Evolutionary conservation across 2,888 invertebrate genomes (phyloP).

Genomic region (Brassicogethes aeneus): DNA sequence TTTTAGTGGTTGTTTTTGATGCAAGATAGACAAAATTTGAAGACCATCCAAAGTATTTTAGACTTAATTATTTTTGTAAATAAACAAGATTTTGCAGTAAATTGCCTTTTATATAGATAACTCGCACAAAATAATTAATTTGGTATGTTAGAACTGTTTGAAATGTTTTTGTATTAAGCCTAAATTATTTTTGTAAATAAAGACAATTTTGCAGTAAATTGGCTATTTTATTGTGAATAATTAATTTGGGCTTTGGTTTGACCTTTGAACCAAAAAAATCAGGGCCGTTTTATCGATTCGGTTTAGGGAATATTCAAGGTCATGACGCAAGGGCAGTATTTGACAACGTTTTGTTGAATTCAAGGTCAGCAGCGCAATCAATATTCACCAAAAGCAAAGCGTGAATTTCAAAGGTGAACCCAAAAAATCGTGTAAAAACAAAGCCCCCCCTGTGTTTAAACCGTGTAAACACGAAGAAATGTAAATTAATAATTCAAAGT

Average conservation of each 20-base stretch:
- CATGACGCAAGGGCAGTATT: slow-evolving; percentile 33
- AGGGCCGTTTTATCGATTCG: neutral
- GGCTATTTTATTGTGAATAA: neutral
- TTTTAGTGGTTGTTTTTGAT: slow-evolving; percentile 77
- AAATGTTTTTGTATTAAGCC: no score
- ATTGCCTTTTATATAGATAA: neutral
- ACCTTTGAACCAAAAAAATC: neutral
- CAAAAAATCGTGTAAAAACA: no score
- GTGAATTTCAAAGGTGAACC: no score
- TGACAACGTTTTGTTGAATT: slow-evolving; percentile 27
- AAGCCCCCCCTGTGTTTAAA: no score
- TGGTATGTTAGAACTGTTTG: no score
- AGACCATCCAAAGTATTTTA: no score
- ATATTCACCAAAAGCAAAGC: no score
- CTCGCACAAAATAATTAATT: no score
- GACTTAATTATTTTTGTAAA: no score
- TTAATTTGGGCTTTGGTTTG: neutral
- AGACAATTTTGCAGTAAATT: neutral
- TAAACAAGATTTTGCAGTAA: slow-evolving; percentile 1
- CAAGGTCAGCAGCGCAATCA: slow-evolving; percentile 31
- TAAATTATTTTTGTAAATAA: slow-evolving; percentile 8
- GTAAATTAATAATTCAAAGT: no score
- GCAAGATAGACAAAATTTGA: slow-evolving; percentile 40
- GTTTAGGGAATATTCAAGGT: slow-evolving; percentile 28
- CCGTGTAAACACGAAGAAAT: no score